These are phyloP conservation scores for Ceyx melanurus DNA, from an alignment of 2,113 vertebrate genomes.

Conservation along the genomic window DNA sequence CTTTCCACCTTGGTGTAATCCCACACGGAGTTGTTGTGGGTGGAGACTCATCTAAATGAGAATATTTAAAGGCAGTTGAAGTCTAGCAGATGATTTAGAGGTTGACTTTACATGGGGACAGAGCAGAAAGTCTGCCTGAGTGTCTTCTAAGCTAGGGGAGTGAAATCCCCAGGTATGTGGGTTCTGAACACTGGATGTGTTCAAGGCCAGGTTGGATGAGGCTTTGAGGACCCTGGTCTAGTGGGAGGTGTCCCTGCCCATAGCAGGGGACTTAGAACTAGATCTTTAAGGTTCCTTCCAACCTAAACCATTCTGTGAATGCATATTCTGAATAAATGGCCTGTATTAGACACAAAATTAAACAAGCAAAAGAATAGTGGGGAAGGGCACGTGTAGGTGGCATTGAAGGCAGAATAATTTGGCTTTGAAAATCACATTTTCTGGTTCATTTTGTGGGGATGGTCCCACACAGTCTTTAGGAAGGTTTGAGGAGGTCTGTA, in stretches of 20 bases:
- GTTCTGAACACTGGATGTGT: no score
- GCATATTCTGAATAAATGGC: background rate
- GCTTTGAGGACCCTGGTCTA: no score
- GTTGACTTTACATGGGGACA: background rate
- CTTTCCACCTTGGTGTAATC: background rate
- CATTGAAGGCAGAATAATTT: background rate
- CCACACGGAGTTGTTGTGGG: fast-evolving
- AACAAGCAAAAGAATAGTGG: background rate
- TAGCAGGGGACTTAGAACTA: no score
- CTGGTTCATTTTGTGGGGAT: background rate
- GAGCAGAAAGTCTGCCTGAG: background rate
- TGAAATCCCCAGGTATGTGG: background rate
- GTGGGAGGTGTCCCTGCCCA: no score
- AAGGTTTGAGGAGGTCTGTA: background rate
- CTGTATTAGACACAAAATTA: background rate
- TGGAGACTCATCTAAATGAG: background rate
- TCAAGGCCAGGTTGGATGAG: no score
- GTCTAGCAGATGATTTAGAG: background rate
- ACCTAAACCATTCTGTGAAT: no score
- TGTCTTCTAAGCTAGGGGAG: background rate
- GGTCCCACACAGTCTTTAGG: background rate
- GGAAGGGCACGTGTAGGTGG: background rate
- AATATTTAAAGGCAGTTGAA: background rate
- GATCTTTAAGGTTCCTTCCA: no score
- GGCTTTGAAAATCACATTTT: background rate